Evolutionary conservation across 2,888 invertebrate genomes (phyloP), one percentile per base, ranked within the genome.

Genomic region (Watsonalla binaria): DNA sequence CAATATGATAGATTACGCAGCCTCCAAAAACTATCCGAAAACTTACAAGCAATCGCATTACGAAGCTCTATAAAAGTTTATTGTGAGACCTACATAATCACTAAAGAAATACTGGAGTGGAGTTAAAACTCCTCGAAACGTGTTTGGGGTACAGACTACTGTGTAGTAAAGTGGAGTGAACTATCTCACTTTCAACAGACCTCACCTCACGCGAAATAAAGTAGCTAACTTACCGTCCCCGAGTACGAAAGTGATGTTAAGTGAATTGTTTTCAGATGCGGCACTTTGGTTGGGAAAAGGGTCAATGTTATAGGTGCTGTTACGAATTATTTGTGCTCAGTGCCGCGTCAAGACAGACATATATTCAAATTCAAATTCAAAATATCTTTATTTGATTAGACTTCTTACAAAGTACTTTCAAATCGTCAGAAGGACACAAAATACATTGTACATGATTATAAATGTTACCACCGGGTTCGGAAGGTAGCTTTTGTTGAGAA

Each of bases 161-260:
- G 59, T 59, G 60, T 55, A 63, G 60, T 68, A 66, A 74, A 74
- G 74, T 74, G 68, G 70, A 78, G 76, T 74, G 79, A 82, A 83
- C 87, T 87, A 86, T 87, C 86, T 86, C 84, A 84, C 86, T 87
- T 87, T 86, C 85, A 80, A 76, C 82, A 76, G 76, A 73, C 76
- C 67, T 80, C 75, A 80, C 82, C 84, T 83, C 77, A 70, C 72
- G 71, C 79, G 65, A 86, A 86, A 84, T 88, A 87, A 86, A 87
- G 84, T 86, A 84, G 84, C 83, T 52, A 63, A 75, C 72, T 71
- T 74, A 70, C 59, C 51, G 46, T 14, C 11, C 13, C 7, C 24
- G 14, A 52, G 11, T 9, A 46, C 37, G 15, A 0, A 50, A 11
- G 11, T 33, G 8, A 5, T 11, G 37, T 51, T n/a, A 13, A 45